Conservation (phyloP, 1,140 invertebrate genomes). For the Goniozus legneri region DNA sequence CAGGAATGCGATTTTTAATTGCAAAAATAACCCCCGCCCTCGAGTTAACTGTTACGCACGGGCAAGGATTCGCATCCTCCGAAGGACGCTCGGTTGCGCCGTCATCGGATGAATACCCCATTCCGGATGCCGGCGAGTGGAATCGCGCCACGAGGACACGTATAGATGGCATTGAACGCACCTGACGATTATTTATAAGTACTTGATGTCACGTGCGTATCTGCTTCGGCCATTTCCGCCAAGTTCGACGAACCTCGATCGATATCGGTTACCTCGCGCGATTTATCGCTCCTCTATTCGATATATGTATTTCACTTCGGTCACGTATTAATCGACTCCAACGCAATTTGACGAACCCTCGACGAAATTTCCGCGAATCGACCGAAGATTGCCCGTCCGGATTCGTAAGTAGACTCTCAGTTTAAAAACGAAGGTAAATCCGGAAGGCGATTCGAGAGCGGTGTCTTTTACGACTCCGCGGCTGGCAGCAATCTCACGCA, state of each 20-base stretch:
- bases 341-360: too few species aligned
- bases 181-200: conserved; percentile 25
- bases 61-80: conserved; percentile 13
- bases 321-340: too few species aligned
- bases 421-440: too few species aligned
- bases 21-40: conserved; percentile 14
- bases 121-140: conserved; percentile 17
- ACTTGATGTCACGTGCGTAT: conserved; percentile 14
- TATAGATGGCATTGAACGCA: conserved; percentile 21
- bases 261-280: conserved; percentile 3
- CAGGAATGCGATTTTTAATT: too few species aligned
- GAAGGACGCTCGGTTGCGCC: conserved; percentile 19
- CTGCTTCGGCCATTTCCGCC: background rate
- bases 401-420: too few species aligned
- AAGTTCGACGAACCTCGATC: conserved; percentile 6
- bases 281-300: too few species aligned
- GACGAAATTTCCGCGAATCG: too few species aligned
- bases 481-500: too few species aligned
- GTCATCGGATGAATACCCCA: conserved; percentile 22
- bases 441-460: conserved; percentile 22
- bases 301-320: too few species aligned
- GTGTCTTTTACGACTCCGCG: conserved; percentile 29
- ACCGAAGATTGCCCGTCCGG: too few species aligned
- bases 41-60: conserved; percentile 16
- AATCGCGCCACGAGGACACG: conserved; percentile 20